Evolutionary conservation across 2,797 vertebrate species (phyloP).

Genomic region (Aplochiton taeniatus): DNA sequence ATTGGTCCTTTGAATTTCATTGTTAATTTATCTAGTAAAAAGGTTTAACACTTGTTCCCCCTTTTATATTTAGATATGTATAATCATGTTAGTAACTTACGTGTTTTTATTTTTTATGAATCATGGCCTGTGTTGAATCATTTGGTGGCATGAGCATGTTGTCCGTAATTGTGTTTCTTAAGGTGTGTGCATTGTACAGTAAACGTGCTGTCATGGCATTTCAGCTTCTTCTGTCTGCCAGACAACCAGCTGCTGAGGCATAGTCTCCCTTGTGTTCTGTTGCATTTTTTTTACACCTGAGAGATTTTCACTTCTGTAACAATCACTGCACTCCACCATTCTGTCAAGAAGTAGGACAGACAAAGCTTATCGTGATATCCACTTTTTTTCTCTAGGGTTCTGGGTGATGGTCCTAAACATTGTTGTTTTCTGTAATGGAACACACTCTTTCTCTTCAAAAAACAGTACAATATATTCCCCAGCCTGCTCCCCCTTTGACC

Average conservation of each 20-base stretch:
- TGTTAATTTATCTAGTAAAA: not conserved
- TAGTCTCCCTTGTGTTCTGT: constrained; percentile 28
- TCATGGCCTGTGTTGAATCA: no score
- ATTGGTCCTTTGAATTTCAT: not conserved
- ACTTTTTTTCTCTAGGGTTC: constrained; percentile 25
- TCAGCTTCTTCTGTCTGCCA: constrained; percentile 34
- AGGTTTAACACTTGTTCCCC: no score
- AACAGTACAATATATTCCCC: constrained; percentile 48
- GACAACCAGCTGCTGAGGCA: constrained; percentile 37
- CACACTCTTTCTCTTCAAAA: constrained; percentile 34
- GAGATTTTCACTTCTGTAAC: constrained; percentile 56
- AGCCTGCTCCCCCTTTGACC: constrained; percentile 29
- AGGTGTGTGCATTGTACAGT: constrained; percentile 39
- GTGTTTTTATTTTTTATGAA: no score
- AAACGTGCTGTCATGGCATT: constrained; percentile 20
- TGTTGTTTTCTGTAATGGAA: constrained; percentile 43
- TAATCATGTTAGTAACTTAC: no score
- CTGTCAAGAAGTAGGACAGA: constrained; percentile 56
- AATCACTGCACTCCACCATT: constrained; percentile 63
- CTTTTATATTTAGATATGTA: no score
- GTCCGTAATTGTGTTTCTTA: constrained; percentile 12
- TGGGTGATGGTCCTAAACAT: constrained; percentile 44
- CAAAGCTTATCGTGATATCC: constrained; percentile 62
- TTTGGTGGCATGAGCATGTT: no score
- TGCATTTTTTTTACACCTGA: constrained; percentile 65